Base-by-base conservation (phyloP, 1,140 invertebrate species). In the Phthorimaea operculella region DNA sequence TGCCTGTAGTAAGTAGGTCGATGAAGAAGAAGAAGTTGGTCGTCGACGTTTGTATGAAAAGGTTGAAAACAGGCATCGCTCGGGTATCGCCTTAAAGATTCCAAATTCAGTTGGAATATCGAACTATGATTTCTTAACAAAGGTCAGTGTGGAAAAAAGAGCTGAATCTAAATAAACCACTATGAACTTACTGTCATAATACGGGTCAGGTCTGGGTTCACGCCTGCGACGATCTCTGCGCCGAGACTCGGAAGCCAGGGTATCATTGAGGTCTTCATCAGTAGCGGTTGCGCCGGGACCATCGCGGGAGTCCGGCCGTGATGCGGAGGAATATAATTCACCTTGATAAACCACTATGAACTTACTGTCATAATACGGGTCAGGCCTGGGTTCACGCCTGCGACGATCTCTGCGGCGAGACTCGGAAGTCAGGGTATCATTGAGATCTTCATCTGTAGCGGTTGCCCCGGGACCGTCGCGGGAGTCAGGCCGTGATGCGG, bases 301-400 rank as follows among this genome's bases (percentile, higher is more conserved):
- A 54, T 67, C 47, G 44, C 77, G 74, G 3, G 79, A 85, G 17
- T 80, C 79, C 8, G 76, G 63, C 9, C 79, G 75, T 33, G 74
- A 71, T 28, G 79, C 68, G 59, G 79, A 63, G 64, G 79, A 81
- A 64, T 77, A 72, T 60, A 66, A 61, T 76, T 88, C 76, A 74
- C 86, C 62, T 87, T n/a, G n/a, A n/a, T n/a, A n/a, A n/a, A n/a
- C n/a, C n/a, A n/a, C n/a, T n/a, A n/a, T n/a, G n/a, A n/a, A 65
- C 63, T 62, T 21, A 78, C 76, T 72, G n/a, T 74, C 72, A 33
- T 78, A 77, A 60, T 79, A 81, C 9, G 71, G 64, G 47, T 83
- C 75, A n/a, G 65, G 51, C 50, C n/a, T n/a, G n/a, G n/a, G n/a
- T n/a, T n/a, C n/a, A n/a, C n/a, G n/a, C 11, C 74, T 63, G 17